These are phyloP conservation scores for Eremophila alpestris DNA, from an alignment of 2,797 vertebrate species.

Conservation along the genomic window DNA sequence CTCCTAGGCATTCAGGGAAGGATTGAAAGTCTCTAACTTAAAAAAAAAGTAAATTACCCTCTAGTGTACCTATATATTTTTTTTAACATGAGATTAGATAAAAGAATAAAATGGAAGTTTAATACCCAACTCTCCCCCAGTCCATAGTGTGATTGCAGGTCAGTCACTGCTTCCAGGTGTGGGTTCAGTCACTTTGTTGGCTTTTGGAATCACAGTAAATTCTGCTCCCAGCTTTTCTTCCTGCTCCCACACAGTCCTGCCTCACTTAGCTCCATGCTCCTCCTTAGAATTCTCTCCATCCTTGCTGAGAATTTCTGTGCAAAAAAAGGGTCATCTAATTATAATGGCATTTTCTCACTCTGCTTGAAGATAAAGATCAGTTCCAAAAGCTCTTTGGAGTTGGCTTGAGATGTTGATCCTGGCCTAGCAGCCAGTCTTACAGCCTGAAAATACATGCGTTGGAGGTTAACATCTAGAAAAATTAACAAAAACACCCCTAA, in stretches of 20 bases:
- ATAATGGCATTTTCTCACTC: neutral
- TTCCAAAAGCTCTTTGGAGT: neutral
- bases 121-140: accelerated
- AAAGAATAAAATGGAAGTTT: neutral
- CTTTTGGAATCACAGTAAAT: neutral
- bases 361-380: neutral
- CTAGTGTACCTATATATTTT: neutral
- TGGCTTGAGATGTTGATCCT: neutral
- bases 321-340: neutral
- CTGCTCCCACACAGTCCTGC: neutral
- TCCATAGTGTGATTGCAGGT: neutral
- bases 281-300: neutral
- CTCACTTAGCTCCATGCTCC: neutral
- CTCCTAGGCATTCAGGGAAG: neutral
- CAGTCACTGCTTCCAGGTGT: neutral
- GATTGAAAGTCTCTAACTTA: neutral
- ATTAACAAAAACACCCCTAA: accelerated
- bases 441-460: neutral
- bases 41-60: neutral
- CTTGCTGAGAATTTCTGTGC: neutral
- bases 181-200: neutral
- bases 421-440: neutral
- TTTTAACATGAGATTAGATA: neutral
- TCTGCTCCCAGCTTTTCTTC: neutral
- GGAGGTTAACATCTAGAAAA: neutral